Conservation (phyloP, 2,797 vertebrate genomes). For the Paramormyrops hopkinsi region DNA sequence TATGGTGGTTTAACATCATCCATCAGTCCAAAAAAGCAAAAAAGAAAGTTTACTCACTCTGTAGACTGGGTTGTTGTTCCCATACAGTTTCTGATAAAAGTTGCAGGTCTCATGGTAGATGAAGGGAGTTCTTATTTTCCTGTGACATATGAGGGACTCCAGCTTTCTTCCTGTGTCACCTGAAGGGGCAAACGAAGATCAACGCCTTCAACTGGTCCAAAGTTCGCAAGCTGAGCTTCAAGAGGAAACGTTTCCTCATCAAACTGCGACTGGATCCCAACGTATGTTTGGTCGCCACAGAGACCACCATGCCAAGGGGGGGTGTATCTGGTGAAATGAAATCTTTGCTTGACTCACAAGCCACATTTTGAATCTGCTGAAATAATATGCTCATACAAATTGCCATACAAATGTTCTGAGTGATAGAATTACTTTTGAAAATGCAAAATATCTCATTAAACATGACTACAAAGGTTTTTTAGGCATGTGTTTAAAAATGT, state of each 20-base stretch:
- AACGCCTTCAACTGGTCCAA: conserved; percentile 98
- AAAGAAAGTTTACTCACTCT: background rate
- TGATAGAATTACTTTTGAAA: background rate
- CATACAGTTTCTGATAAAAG: background rate
- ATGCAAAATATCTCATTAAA: background rate
- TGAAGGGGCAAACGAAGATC: conserved; percentile 87
- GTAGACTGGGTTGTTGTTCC: background rate
- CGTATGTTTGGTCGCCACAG: conserved; percentile 61
- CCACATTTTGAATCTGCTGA: background rate
- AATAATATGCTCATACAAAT: background rate
- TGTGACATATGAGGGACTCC: background rate
- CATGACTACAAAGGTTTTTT: background rate
- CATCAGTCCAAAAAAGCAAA: background rate
- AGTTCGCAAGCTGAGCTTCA: conserved; percentile 97
- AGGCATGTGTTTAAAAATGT: background rate
- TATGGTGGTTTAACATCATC: background rate
- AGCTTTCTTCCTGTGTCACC: background rate
- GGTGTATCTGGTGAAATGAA: background rate
- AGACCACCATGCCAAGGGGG: background rate
- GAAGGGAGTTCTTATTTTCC: no score
- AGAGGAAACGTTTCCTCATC: conserved; percentile 94
- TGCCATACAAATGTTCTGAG: background rate
- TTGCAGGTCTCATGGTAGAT: background rate
- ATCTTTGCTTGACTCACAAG: background rate
- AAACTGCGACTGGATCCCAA: conserved; percentile 88